Evolutionary conservation across 2,113 vertebrate species (phyloP), one percentile per base, ranked within the genome.

Genomic region (Eulemur macaco): DNA sequence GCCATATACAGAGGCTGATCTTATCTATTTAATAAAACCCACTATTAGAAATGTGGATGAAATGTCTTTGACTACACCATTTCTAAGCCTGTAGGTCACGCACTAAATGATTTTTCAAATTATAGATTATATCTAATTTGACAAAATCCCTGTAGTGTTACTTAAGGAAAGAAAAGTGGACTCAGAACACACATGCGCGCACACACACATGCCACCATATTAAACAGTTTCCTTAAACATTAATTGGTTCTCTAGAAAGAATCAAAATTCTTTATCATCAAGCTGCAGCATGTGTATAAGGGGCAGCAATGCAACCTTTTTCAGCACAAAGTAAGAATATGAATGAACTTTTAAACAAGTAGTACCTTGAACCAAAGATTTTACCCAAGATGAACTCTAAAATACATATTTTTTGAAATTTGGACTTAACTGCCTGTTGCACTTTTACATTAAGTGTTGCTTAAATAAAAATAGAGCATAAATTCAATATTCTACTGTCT

Each of bases 381-480:
- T 92, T 92, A 86, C 91, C 54, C 77, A 88, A 94, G 91, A 93
- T 92, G 95, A 92, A 80, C 69, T 11, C 93, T 89, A 85, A 96
- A 94, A 73, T 77, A 93, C 31, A 0, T 54, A 31, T 52, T 60
- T 93, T 37, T 96, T 93, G 0, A 18, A 94, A 97, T 93, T 7
- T 97, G 89, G 98, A 97, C 52, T 84, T 58, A 7, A 95, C 42
- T 95, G 86, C 42, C 74, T 93, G 50, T 92, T 97, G 94, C 29
- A 95, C 89, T 96, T 98, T 87, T 97, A 98, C 86, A 98, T 84
- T 97, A 96, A 95, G 74, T 93, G 93, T 86, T 97, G 95, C 90
- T 97, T 95, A 96, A 97, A 98, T 97, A 97, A 98, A 97, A 98
- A 98, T 97, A 98, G 95, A 98, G 97, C 94, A 89, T 97, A 98